Evolutionary conservation across 2,888 invertebrate species (phyloP), one percentile per base, ranked within the genome.

Genomic region (Ennomos fuscantarius): DNA sequence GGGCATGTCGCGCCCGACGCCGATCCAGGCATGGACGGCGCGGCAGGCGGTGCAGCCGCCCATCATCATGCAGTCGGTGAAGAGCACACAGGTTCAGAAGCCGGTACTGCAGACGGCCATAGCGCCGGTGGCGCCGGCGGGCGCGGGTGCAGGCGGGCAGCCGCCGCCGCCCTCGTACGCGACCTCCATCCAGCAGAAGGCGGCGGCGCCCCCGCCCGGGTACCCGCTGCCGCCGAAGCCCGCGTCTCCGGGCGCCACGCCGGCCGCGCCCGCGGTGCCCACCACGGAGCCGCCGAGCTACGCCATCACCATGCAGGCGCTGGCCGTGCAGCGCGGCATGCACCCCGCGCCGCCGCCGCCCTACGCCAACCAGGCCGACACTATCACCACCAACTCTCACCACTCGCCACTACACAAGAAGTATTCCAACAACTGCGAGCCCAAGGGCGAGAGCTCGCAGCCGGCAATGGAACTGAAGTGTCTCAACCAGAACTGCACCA

Each of bases 51-150:
- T 97, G 13, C 98, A 98, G 77, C 96, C 97, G 46, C 98, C 98
- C 8, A 97, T 99, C 66, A 98, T 99, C 64, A 99, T 98, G 98
- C 98, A 98, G 83, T 97, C 98, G 33, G 99, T 99, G 12, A 97
- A 97, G 84, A 98, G 98, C 89, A 98, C 98, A 12, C 98, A 98
- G 86, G 98, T 98, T 37, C 98, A 98, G 79, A 99, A 98, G 82
- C 99, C 99, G 0, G 95, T 98, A 32, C 91, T 98, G 65, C 99
- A 99, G 88, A 99, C 98, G 11, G 99, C 99, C 9, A 97, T 98
- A 46, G 98, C 97, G n/a, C 98, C 98, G 1, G 95, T 96, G 31
- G 95, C 96, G 10, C 96, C 96, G 2, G 92, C 98, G 98, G 1
- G 95, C 96, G 32, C 94, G 96, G 9, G 96, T 96, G 1, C 35